phyloP scores from a whole-genome alignment of 92 coral and sea anemone species.

The Epizoanthus fatuus region DNA sequence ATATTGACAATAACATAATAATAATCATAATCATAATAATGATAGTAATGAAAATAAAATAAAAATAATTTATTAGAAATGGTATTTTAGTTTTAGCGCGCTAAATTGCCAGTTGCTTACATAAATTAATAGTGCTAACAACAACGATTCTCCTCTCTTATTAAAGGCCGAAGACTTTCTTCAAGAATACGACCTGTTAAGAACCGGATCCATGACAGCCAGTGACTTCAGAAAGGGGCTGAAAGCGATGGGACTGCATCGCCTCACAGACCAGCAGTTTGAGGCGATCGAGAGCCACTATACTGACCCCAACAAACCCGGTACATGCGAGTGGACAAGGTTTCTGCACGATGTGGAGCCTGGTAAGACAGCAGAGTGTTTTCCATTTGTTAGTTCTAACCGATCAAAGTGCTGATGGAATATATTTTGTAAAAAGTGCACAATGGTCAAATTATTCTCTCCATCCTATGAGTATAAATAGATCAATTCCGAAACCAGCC shows the following conservation, averaged over 20 bases:
- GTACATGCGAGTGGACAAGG: conserved; percentile 19
- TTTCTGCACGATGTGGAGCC: conserved; percentile 28
- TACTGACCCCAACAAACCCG: not conserved
- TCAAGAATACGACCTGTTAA: conserved; percentile 21
- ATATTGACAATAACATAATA: no score
- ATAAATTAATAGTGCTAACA: no score
- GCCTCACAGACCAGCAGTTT: conserved; percentile 10
- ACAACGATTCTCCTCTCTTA: not conserved
- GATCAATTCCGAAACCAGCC: no score
- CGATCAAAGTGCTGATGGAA: not conserved
- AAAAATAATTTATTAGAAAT: no score
- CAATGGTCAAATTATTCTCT: not conserved
- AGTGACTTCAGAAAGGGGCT: conserved; percentile 32
- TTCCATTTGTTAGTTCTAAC: not conserved
- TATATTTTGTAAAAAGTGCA: not conserved
- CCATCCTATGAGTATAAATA: no score
- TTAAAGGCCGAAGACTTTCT: conserved; percentile 7
- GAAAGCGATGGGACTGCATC: conserved; percentile 4
- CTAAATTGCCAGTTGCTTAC: no score
- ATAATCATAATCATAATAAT: no score
- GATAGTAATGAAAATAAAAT: no score
- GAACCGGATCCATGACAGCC: not conserved
- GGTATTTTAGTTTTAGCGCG: no score
- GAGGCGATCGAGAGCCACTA: conserved; percentile 9
- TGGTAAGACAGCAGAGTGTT: not conserved